Percentiles rank a stretch among this genome's conserved stretches.
These are phyloP conservation scores for Tychaedon coryphoeus DNA, from an alignment of 2,113 vertebrate genomes.

Conservation along the genomic window DNA sequence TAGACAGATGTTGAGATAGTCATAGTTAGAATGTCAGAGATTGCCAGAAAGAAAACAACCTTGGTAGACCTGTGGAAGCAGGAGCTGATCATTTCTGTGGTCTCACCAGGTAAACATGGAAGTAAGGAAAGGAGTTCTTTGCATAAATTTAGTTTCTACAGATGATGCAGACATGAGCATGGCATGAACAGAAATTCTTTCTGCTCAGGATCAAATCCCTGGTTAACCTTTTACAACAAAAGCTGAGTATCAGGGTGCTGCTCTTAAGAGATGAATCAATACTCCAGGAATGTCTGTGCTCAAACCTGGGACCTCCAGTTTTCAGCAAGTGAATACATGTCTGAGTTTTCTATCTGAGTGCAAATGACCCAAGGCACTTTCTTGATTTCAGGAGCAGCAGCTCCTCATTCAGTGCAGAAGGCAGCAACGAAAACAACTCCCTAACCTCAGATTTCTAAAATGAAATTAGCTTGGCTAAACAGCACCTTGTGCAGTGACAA, in stretches of 20 bases:
- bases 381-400: background rate
- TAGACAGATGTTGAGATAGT: background rate
- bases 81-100: background rate
- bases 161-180: background rate
- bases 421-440: background rate
- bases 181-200: background rate
- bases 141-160: background rate
- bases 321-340: background rate
- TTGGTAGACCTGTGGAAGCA: background rate
- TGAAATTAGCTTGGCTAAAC: background rate
- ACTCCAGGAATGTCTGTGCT: background rate
- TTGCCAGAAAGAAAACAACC: background rate
- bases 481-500: background rate
- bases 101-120: background rate
- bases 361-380: background rate
- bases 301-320: background rate
- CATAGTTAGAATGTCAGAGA: background rate
- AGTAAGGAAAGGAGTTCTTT: background rate
- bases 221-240: background rate
- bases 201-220: background rate
- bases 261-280: background rate
- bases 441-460: background rate
- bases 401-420: background rate
- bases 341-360: background rate
- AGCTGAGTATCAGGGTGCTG: background rate